Conservation (phyloP, 2,888 invertebrate species). For the Dryadula phaetusa region DNA sequence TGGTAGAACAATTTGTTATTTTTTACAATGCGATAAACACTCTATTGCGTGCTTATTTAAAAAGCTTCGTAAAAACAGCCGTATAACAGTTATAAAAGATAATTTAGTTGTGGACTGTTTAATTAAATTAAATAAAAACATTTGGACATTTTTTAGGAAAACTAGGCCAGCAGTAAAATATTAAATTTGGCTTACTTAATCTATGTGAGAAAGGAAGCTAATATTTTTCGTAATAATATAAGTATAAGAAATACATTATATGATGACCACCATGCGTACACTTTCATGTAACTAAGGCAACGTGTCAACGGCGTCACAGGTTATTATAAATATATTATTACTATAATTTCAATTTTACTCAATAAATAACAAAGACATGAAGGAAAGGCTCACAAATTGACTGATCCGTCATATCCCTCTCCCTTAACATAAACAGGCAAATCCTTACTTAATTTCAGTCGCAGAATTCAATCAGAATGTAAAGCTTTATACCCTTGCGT, state of each 20-base stretch:
- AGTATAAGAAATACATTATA: no score
- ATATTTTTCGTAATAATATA: no score
- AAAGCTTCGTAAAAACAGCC: background rate
- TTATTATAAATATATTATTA: background rate
- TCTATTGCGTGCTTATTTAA: conserved; percentile 53
- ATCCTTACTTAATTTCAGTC: conserved; percentile 84
- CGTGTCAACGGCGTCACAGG: no score
- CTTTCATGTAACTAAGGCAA: no score
- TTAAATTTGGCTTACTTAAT: no score
- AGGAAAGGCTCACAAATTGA: conserved; percentile 72
- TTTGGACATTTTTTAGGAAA: no score
- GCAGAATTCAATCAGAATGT: conserved; percentile 83
- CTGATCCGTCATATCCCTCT: conserved; percentile 75
- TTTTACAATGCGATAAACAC: conserved; percentile 68
- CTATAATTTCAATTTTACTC: conserved; percentile 42
- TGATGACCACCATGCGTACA: no score
- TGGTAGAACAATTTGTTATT: conserved; percentile 62
- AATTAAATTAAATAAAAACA: background rate
- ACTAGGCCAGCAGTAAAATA: no score
- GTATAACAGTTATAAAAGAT: background rate
- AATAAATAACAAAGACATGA: conserved; percentile 64
- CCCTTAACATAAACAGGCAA: conserved; percentile 80
- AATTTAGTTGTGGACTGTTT: background rate
- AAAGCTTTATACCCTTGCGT: conserved; percentile 79
- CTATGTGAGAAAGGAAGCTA: no score